Evolutionary conservation across 1,140 invertebrate genomes (phyloP), one percentile per base, ranked within the genome.

Genomic region (Zophobas atratus): DNA sequence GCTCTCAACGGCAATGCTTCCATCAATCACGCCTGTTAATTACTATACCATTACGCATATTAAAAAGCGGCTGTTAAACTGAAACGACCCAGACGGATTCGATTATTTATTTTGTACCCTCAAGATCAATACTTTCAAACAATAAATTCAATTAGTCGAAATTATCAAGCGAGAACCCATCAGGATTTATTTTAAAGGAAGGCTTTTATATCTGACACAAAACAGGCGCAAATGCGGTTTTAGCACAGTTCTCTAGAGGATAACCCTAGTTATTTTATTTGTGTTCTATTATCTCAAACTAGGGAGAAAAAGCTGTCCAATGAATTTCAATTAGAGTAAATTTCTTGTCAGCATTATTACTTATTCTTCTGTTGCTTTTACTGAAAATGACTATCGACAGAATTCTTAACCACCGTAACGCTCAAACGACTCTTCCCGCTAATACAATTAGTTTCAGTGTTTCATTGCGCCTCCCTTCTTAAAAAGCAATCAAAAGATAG

Each of bases 1-100:
- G 60, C 60, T 67, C 60, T 67, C 60, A 67, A 41, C 60, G 39
- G 60, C 60, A 67, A 48, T 67, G 20, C 35, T 67, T 67, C 60
- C 60, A 67, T 67, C 60, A 67, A 67, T 67, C 60, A 67, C 39
- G 60, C n/a, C 20, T 8, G 60, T 67, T 67, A 67, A 67, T 67
- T 67, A 67, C 60, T 67, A 67, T 48, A 43, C 60, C 39, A 67
- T 41, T 67, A 67, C 60, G 60, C 60, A 67, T 67, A 67, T 67
- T 67, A 67, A 67, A 67, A 67, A 67, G 60, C 60, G 60, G 39
- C 39, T 67, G 60, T 43, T 67, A 48, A 60, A 67, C 43, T 67
- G 39, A 67, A 67, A 67, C 60, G 60, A 39, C 20, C 6, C 60
- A 67, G 60, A 43, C 60, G 60, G n/a, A 41, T 67, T 43, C 33